Percentiles rank a stretch among this genome's conserved stretches.
These are phyloP conservation scores for Ramazzottius varieornatus DNA, from an alignment of 2,888 invertebrate species.

Conservation along the genomic window DNA sequence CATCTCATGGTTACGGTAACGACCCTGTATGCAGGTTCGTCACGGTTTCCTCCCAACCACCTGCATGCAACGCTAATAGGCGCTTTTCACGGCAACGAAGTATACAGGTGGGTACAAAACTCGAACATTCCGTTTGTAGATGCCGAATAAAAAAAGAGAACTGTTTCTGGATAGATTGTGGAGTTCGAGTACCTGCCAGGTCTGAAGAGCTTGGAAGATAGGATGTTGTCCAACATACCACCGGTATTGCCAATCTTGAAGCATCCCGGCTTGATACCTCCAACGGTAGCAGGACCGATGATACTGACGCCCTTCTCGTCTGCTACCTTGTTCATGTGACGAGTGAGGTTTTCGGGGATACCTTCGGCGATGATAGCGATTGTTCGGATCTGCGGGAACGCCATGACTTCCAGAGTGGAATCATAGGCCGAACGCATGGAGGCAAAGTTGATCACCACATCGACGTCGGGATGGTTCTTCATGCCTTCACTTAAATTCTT, in stretches of 20 bases:
- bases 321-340: conserved; percentile 61
- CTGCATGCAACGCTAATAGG: no score
- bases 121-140: no score
- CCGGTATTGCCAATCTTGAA: conserved; percentile 99
- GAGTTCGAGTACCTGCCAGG: conserved; percentile 38
- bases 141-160: conserved; percentile 5
- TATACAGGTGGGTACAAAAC: no score
- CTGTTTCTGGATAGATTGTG: background rate
- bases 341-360: conserved; percentile 91
- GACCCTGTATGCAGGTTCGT: no score
- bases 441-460: conserved; percentile 82
- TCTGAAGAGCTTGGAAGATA: conserved; percentile 82
- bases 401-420: conserved; percentile 73
- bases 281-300: conserved; percentile 65
- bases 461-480: conserved; percentile 72
- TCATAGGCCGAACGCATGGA: conserved; percentile 90
- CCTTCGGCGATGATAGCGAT: conserved; percentile 98
- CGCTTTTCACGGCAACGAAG: no score
- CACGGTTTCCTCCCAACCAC: no score
- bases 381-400: conserved; percentile 66
- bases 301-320: conserved; percentile 56
- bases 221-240: conserved; percentile 96
- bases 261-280: conserved; percentile 91
- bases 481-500: conserved; percentile 91
- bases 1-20: conserved; percentile 4